Conservation (phyloP, 2,797 vertebrate genomes). For the Potorous gilbertii region DNA sequence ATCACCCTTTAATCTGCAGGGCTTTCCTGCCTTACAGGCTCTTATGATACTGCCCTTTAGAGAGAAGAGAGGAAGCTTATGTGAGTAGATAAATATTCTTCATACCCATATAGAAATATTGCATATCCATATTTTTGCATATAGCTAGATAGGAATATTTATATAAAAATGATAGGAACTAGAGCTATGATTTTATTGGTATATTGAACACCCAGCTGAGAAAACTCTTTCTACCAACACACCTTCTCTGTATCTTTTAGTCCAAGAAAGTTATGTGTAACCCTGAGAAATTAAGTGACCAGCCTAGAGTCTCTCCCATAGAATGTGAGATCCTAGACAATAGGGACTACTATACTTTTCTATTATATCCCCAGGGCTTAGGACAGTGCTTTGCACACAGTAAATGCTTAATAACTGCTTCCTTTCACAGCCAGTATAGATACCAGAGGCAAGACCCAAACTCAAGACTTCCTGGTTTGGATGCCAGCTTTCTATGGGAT, state of each 20-base stretch:
- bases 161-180: background rate
- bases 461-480: background rate
- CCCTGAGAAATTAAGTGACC: background rate
- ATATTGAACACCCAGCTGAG: background rate
- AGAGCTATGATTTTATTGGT: background rate
- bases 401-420: background rate
- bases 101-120: background rate
- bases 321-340: background rate
- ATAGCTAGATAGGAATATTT: background rate
- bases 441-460: background rate
- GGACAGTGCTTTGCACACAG: background rate
- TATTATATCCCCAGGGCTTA: background rate
- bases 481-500: background rate
- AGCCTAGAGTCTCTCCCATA: background rate
- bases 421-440: background rate
- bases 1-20: constrained; percentile 79
- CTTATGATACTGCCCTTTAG: constrained; percentile 67
- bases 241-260: background rate
- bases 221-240: background rate
- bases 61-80: constrained; percentile 56
- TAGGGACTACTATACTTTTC: background rate
- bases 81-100: constrained; percentile 13
- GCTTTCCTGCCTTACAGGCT: constrained; percentile 64
- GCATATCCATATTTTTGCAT: background rate
- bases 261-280: background rate